These are phyloP conservation scores for Nasonia giraulti DNA, from an alignment of 1,140 invertebrate species.

Conservation along the genomic window DNA sequence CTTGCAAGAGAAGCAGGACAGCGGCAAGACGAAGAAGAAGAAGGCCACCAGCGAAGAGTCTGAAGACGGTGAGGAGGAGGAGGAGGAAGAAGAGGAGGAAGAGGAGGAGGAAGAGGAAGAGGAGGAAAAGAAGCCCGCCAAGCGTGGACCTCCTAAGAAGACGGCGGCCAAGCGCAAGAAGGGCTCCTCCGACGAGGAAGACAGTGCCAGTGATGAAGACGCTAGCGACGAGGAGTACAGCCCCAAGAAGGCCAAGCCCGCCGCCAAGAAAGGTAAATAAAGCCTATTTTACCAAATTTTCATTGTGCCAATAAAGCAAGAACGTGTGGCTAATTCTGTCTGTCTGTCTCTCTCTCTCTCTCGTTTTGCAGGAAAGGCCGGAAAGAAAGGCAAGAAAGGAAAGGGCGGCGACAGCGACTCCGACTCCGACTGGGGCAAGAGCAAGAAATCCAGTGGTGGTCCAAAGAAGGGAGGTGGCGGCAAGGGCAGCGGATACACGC, in stretches of 20 bases:
- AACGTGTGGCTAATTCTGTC: neutral
- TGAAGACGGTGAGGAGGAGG: constrained; percentile 78
- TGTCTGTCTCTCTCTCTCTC: too few species aligned
- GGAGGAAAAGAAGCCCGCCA: constrained; percentile 79
- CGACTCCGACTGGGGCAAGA: constrained; percentile 85
- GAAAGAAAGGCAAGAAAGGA: constrained; percentile 75
- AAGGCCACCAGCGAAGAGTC: constrained; percentile 75
- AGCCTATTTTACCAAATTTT: neutral
- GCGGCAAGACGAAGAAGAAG: constrained; percentile 74
- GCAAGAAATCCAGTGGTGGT: constrained; percentile 68
- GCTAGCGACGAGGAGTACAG: constrained; percentile 82
- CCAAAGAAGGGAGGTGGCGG: constrained; percentile 76
- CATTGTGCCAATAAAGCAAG: neutral
- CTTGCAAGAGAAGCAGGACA: constrained; percentile 77
- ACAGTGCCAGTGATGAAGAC: constrained; percentile 79
- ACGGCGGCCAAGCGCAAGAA: constrained; percentile 73
- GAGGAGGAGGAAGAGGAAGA: constrained; percentile 77
- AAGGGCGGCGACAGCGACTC: constrained; percentile 85
- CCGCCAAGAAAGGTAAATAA: constrained; percentile 68
- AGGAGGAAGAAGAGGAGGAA: constrained; percentile 77
- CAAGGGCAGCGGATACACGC: constrained; percentile 88
- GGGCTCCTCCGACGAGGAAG: constrained; percentile 77
- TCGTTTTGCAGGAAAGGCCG: constrained; percentile 49
- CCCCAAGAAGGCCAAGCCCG: constrained; percentile 76
- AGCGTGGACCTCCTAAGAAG: constrained; percentile 75